Percentiles rank a stretch among this genome's conserved stretches.
Conservation (phyloP, 1,140 invertebrate genomes). For the Adelges cooleyi region DNA sequence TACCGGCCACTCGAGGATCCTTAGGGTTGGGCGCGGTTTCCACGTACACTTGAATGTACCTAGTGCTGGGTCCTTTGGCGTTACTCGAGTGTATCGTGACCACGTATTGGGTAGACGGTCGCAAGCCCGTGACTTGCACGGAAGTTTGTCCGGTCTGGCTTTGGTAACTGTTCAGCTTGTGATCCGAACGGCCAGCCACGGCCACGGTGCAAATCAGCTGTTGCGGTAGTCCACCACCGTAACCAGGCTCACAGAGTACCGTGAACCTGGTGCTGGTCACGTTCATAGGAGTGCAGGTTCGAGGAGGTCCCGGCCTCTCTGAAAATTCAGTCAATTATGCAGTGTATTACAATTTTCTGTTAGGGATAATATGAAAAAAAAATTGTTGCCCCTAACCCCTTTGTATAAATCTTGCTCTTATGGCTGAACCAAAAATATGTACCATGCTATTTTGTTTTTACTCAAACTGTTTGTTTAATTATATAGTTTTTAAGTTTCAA, state of each 20-base stretch:
- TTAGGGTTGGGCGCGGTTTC: constrained; percentile 22
- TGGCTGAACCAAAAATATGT: no score
- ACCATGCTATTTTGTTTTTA: no score
- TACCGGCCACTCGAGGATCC: constrained; percentile 19
- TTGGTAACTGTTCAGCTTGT: constrained; percentile 42
- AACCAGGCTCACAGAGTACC: constrained; percentile 64
- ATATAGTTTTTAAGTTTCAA: no score
- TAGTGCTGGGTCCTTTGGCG: constrained; percentile 60
- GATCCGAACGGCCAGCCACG: not conserved
- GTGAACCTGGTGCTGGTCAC: constrained; percentile 63
- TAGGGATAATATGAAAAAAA: no score
- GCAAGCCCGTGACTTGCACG: constrained; percentile 38
- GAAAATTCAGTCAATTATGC: no score
- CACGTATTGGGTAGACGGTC: constrained; percentile 45
- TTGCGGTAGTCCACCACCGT: constrained; percentile 63
- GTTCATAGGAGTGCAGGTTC: constrained; percentile 66
- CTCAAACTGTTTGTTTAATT: no score
- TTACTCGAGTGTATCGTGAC: constrained; percentile 69
- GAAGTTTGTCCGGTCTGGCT: not conserved
- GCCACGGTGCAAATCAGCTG: constrained; percentile 56
- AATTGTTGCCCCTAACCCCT: no score
- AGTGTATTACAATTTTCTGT: no score
- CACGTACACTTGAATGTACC: constrained; percentile 18
- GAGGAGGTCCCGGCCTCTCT: constrained; percentile 62
- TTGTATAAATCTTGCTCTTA: no score